Evolutionary conservation across 2,113 vertebrate genomes (phyloP).

Genomic region (Sylvietta virens): DNA sequence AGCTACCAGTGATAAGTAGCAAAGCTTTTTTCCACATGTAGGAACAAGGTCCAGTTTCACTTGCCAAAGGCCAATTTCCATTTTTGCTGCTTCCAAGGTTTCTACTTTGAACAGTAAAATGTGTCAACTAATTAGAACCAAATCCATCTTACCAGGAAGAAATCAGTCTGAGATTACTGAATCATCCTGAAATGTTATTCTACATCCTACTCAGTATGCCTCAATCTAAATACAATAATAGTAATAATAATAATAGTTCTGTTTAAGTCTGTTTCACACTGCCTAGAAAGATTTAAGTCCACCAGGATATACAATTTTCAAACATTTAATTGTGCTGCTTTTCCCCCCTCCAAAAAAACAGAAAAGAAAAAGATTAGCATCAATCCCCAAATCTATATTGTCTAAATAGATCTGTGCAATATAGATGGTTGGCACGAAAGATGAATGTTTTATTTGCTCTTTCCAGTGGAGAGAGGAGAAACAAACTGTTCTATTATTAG

Average conservation of each 20-base stretch:
- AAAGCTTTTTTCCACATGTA: not conserved
- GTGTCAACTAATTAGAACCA: not conserved
- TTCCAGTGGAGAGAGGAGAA: not conserved
- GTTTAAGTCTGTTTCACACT: not conserved
- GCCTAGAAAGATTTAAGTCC: not conserved
- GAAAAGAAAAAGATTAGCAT: not conserved
- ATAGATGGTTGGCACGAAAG: not conserved
- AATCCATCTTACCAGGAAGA: not conserved
- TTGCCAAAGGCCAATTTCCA: not conserved
- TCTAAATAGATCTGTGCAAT: not conserved
- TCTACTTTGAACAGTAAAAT: not conserved
- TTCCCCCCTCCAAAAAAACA: fast-evolving
- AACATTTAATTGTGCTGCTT: not conserved
- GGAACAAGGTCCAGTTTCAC: not conserved
- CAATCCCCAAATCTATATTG: not conserved
- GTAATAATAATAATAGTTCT: not conserved
- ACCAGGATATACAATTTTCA: not conserved
- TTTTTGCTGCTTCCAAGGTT: not conserved
- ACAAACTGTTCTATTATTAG: not conserved
- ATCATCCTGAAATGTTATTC: not conserved
- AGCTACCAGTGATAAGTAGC: not conserved
- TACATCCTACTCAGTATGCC: not conserved
- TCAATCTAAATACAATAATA: not conserved
- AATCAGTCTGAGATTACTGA: not conserved
- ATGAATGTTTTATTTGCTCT: not conserved